Base-by-base conservation (phyloP, 2,888 invertebrate species). In the Bimastos eiseni region DNA sequence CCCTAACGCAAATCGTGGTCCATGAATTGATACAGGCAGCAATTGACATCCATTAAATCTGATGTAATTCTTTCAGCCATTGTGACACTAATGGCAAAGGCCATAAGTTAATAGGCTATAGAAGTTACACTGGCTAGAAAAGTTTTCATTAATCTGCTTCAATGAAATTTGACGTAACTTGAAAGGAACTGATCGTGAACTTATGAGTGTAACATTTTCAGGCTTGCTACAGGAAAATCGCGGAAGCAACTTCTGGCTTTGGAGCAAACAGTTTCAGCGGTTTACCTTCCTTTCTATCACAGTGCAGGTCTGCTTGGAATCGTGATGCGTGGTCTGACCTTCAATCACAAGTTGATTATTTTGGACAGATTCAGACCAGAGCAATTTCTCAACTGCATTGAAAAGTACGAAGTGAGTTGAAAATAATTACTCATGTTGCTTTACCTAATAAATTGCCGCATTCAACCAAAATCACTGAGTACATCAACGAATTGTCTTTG, bases 291-390 rank as follows among this genome's bases (percentile, higher is more conserved):
- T 1, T 38, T 92, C 1, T 92, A 91, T 38, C 92, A 92, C 84
- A 49, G 83, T 24, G 92, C 90, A 38, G 92, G 92, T 13, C 83
- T 91, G 38, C 44, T 92, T 24, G 83, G 88, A 24, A 38, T 89
- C 30, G 33, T 91, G 33, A 89, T 90, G 33, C 30, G 33, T 36
- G 37, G 44, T 36, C 70, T 92, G 33, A 17, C 34, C 6, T 44
- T 34, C 13, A 89, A 91, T 15, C 44, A 44, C 37, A 91, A 90
- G 38, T 36, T 92, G 24, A 95, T 97, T 30, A 97, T 97, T 0
- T 93, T 97, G 93, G 96, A 97, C 0, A 96, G 96, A 93, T 98
- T 98, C 94, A 96, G 97, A 17, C 96, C 97, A 0, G 96, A 96
- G 19, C 49, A 49, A 49, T 6, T 49, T 4, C 49, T 49, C 49